Base-by-base conservation (phyloP, 2,797 vertebrate species). In the Luscinia megarhynchos region DNA sequence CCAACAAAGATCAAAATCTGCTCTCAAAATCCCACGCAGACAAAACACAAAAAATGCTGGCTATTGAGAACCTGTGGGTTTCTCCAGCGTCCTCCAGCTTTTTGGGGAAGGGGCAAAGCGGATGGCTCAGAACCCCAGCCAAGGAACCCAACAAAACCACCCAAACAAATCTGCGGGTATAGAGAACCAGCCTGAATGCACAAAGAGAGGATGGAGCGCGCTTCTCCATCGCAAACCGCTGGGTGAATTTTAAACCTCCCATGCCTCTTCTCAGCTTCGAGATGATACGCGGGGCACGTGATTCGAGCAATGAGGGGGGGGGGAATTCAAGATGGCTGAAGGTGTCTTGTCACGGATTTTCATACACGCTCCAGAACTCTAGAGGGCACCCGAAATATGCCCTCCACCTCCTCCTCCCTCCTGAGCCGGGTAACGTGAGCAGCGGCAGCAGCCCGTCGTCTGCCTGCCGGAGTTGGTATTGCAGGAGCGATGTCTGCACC, bases 381-480 rank as follows among this genome's bases (percentile, higher is more conserved):
- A 98, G 97, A 97, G 98, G 98, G 98, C 98, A 97, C 96, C 94
- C 95, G 92, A 94, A 95, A 98, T 96, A 97, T 98, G 94, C 98
- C 97, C 97, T 89, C 45, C 43, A 21, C 43, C 32, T 97, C 93
- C 86, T 92, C 95, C 59, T 72, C 87, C 87, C 93, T 88, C 86
- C 91, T 4, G 92, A 74, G 91, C 78, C 34, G 67, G 69, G 97
- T 94, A 98, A 92, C 20, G 95, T 26, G 95, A 97, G 96, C 95
- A 90, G 97, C 89, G 62, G 95, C 94, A 92, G 97, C 96, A 96
- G 96, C 90, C 97, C 96, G 93, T 97, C 96, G 93, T 96, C 98
- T 97, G 97, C 95, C 87, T 97, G 97, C 94, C 79, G 94, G 94
- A 97, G 97, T 80, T 87, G 97, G 97, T 95, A 96, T 83, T 97